Evolutionary conservation across 2,797 vertebrate species (phyloP).

Genomic region (Botia almorhae): DNA sequence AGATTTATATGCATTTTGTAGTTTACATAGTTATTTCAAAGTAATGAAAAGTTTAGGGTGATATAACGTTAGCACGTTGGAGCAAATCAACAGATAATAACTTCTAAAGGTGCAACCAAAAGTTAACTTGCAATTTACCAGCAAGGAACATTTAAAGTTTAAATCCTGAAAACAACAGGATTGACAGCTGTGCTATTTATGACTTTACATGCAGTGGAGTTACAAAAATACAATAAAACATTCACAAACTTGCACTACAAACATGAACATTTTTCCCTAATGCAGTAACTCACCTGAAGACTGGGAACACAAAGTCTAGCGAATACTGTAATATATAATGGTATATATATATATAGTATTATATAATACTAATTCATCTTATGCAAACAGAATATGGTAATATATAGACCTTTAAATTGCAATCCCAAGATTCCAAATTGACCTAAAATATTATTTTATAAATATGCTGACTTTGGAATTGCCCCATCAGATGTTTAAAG

Average conservation of each 20-base stretch:
- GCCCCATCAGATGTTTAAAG: neutral
- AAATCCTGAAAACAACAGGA: neutral
- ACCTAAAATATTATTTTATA: too few relatives aligned
- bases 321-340: neutral
- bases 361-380: conserved; percentile 10
- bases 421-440: too few relatives aligned
- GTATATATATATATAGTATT: too few relatives aligned
- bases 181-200: neutral
- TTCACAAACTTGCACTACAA: neutral
- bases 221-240: conserved; percentile 3
- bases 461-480: neutral
- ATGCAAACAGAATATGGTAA: neutral
- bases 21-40: conserved; percentile 43
- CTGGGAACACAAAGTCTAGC: conserved; percentile 2
- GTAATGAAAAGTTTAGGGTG: neutral
- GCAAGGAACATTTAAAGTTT: neutral
- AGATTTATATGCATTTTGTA: conserved; percentile 54
- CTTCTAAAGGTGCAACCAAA: neutral
- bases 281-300: neutral
- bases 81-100: neutral
- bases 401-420: neutral
- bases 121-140: neutral
- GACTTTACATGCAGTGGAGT: conserved; percentile 6
- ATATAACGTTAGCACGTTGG: neutral
- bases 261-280: conserved; percentile 10